Base-by-base conservation (phyloP, 2,113 vertebrate species). In the Marmota flaviventris region DNA sequence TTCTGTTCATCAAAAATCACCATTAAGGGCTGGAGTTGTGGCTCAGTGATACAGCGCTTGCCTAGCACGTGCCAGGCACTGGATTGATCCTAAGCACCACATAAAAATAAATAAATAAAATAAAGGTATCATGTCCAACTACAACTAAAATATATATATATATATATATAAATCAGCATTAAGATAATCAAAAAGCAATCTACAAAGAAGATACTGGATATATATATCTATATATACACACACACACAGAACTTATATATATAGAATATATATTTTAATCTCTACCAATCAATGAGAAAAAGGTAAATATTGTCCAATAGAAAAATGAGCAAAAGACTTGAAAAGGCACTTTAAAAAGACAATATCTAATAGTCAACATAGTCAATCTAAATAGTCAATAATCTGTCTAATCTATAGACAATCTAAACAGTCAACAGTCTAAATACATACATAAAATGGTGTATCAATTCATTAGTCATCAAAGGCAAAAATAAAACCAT, bases 111-210 rank as follows among this genome's bases (percentile, higher is more conserved):
- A 20, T 14, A 51, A 51, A 51, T 51, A 51, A 51, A 51, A 51
- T 51, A 51, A 51, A 51, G 51, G 13, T 14, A 14, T 51, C 11
- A 2, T 51, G 51, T 51, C 51, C 13, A 51, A 13, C 13, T 51
- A 51, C 51, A 14, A 51, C 51, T 51, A 51, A 11, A 51, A 51
- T 6, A 45, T 45, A 45, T 45, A 45, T 6, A 45, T 45, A 45
- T 45, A 45, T 45, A 45, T 51, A 39, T 39, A 90, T 37, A 37
- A 85, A 85, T 51, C 48, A 85, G 1, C 85, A 61, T 16, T 51
- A 77, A 95, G 39, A 79, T 48, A 20, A 56, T 89, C 18, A 95
- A 91, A 91, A 87, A 56, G 24, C 29, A 93, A 77, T 77, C 65
- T 39, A 69, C 27, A 82, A 39, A 89, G 18, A 86, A 77, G 1